These are phyloP conservation scores for Drosophila algonquin DNA, from an alignment of 2,888 invertebrate species.

Conservation along the genomic window DNA sequence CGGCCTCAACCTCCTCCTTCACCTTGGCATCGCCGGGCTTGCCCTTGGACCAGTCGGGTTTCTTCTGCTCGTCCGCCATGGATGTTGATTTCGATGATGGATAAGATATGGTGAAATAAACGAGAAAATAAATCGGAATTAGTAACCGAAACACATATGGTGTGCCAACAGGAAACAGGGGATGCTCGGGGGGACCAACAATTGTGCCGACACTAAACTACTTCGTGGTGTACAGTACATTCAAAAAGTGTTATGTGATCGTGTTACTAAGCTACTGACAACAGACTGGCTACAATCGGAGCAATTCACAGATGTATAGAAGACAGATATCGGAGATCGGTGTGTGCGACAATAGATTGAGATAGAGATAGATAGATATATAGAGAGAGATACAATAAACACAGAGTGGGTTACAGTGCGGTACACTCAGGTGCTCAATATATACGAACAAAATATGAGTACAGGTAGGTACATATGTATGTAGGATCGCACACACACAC, in stretches of 20 bases:
- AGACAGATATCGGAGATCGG: slow-evolving; percentile 13
- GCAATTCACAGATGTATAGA: slow-evolving; percentile 12
- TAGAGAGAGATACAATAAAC: slow-evolving; percentile 31
- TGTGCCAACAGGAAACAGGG: slow-evolving; percentile 21
- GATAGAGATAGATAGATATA: background rate
- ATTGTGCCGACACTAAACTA: slow-evolving; percentile 40
- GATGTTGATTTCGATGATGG: slow-evolving; percentile 17
- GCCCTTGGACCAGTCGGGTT: slow-evolving; percentile 97
- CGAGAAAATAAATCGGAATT: slow-evolving; percentile 21
- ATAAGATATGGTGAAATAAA: slow-evolving; percentile 16
- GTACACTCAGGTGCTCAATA: slow-evolving; percentile 57
- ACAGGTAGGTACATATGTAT: slow-evolving; percentile 21
- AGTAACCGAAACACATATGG: background rate
- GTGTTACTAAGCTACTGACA: slow-evolving; percentile 32
- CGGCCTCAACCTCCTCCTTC: slow-evolving; percentile 92
- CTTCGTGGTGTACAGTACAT: slow-evolving; percentile 45
- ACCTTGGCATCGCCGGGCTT: slow-evolving; percentile 94
- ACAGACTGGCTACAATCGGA: slow-evolving; percentile 31
- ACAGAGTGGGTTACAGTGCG: slow-evolving; percentile 44
- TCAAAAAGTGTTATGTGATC: slow-evolving; percentile 20
- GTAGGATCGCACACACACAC: slow-evolving; percentile 49
- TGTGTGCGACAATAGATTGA: slow-evolving; percentile 23
- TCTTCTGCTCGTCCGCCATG: slow-evolving; percentile 88
- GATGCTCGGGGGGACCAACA: slow-evolving; percentile 19
- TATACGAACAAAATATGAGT: slow-evolving; percentile 23